Conservation (phyloP, 2,113 vertebrate species). For the Cisticola juncidis region DNA sequence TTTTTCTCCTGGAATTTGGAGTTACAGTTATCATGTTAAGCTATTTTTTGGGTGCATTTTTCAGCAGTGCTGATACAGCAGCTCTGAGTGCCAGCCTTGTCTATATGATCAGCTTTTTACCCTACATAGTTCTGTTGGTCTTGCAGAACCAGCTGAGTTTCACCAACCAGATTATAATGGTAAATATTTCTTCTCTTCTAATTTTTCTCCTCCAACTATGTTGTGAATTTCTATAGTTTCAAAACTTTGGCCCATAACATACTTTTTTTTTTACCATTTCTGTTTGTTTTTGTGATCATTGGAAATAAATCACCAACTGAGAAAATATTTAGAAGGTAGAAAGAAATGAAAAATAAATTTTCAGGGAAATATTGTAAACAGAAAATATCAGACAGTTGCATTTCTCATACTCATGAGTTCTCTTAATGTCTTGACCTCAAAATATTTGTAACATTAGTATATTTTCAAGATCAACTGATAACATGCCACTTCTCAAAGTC, state of each 20-base stretch:
- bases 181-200: conserved; percentile 19
- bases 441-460: neutral
- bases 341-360: neutral
- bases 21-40: conserved; percentile 68
- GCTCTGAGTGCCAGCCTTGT: conserved; percentile 67
- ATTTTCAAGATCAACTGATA: neutral
- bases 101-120: conserved; percentile 76
- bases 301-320: neutral
- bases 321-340: neutral
- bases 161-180: conserved; percentile 57
- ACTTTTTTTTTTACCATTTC: neutral
- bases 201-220: neutral
- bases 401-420: neutral
- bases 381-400: neutral
- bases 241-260: neutral
- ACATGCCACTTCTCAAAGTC: neutral
- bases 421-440: neutral
- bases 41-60: conserved; percentile 68
- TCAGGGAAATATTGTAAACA: neutral
- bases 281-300: neutral
- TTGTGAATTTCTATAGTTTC: neutral
- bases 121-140: conserved; percentile 72
- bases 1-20: conserved; percentile 75
- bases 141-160: conserved; percentile 66
- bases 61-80: conserved; percentile 62